A percentile compares a stretch with the other conserved stretches of the same genome.
These are phyloP conservation scores for Orthonyx spaldingii DNA, from an alignment of 2,113 vertebrate species.

Conservation along the genomic window DNA sequence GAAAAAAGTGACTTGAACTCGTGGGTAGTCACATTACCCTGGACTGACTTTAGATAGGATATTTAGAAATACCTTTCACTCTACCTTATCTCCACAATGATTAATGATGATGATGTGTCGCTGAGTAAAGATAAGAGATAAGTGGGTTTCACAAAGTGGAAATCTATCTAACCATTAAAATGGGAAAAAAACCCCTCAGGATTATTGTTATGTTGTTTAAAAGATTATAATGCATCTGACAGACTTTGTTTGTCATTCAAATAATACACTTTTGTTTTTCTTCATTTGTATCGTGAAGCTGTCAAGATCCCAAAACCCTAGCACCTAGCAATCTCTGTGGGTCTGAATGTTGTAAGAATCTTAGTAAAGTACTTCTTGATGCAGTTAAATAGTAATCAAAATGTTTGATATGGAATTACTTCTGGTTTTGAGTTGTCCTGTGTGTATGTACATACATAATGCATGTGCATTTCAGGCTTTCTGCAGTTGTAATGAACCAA, in stretches of 20 bases:
- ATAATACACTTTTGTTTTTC: not conserved
- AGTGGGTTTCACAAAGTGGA: not conserved
- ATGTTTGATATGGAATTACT: not conserved
- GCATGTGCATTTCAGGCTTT: not conserved
- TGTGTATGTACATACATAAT: not conserved
- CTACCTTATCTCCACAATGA: not conserved
- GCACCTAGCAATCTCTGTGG: not conserved
- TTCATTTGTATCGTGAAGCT: not conserved
- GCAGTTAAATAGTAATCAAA: not conserved
- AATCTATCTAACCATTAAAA: not conserved
- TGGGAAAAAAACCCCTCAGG: not conserved
- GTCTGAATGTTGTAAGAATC: not conserved
- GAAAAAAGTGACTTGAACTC: not conserved
- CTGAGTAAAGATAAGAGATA: not conserved
- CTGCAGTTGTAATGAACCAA: not conserved
- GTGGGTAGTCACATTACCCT: not conserved
- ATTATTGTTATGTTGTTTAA: not conserved
- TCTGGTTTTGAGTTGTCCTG: not conserved
- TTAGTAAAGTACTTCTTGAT: not conserved
- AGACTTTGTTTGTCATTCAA: not conserved
- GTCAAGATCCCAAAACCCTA: not conserved
- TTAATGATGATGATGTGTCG: not conserved
- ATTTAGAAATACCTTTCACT: slow-evolving; percentile 12
- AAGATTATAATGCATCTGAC: not conserved
- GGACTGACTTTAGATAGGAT: not conserved